Base-by-base conservation (phyloP, 2,113 vertebrate species). In the Sisor rabdophorus region DNA sequence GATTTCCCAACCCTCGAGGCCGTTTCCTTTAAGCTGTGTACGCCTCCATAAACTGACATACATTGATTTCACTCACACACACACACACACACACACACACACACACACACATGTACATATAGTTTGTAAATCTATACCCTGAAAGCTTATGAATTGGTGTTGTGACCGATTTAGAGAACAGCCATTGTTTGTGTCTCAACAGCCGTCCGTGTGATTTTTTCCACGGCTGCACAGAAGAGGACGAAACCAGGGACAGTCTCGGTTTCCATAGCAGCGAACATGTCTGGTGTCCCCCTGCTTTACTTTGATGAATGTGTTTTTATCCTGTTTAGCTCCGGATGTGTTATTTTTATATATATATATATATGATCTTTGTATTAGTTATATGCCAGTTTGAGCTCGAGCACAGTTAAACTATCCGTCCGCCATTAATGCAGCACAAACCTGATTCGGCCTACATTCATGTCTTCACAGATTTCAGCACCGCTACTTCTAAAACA, bases 191-290 rank as follows among this genome's bases (percentile, higher is more conserved):
- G 11, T 58, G 58, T 71, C 40, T 48, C 16, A 16, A 28, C 52
- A 17, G 17, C 10, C 54, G 52, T 77, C 24, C 50, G 11, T 69
- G 63, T 72, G 32, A 44, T 47, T 65, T 82, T 79, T 53, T 54
- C 64, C 70, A 28, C 40, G 32, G 11, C 54, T 48, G 40, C 13
- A 28, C 72, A 15, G 17, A 26, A 61, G 68, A 73, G 20, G 8
- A 58, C 52, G 28, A 78, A 56, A 69, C 28, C 3, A 68, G 60
- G 19, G 47, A 11, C 30, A 28, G 48, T 76, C 73, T 71, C 61
- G 73, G 81, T 82, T 82, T 78, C 81, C 68, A 79, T 79, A 73
- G 77, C 55, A 82, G 70, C 81, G 53, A 71, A 28, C 11, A 67
- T 68, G 68, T 60, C 24, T 8, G 1, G 54, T 63, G 44, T 63